A percentile compares a stretch with the other conserved stretches of the same genome.
Evolutionary conservation across 2,888 invertebrate species (phyloP).

Genomic region (Pyralis farinalis): DNA sequence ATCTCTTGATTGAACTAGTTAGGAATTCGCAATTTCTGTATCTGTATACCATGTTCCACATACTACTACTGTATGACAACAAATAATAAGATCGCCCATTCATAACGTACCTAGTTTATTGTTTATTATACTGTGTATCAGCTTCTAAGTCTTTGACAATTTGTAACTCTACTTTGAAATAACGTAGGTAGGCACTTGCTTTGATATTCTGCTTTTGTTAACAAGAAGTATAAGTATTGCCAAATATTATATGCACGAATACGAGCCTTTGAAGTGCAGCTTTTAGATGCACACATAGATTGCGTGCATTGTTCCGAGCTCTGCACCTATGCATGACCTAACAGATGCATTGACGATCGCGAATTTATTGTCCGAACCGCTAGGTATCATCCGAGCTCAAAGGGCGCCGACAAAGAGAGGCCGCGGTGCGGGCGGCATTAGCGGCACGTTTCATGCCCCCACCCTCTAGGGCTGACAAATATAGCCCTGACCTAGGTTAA

Average conservation of each 20-base stretch:
- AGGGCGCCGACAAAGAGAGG: constrained; percentile 76
- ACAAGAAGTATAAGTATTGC: constrained; percentile 17
- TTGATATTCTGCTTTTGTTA: too few species aligned
- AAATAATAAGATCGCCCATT: too few species aligned
- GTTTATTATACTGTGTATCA: too few species aligned
- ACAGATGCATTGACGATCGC: constrained; percentile 15
- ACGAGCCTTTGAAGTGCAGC: neutral
- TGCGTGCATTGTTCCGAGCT: constrained; percentile 4
- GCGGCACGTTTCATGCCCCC: constrained; percentile 71
- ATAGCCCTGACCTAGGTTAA: constrained; percentile 45
- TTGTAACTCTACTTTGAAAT: too few species aligned
- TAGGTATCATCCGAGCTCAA: constrained; percentile 68
- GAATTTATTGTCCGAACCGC: constrained; percentile 28
- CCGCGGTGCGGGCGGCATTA: constrained; percentile 74
- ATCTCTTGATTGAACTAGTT: too few species aligned
- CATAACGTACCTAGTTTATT: too few species aligned
- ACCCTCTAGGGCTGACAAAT: constrained; percentile 53
- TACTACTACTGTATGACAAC: too few species aligned
- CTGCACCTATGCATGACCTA: constrained; percentile 8
- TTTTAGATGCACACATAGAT: constrained; percentile 1
- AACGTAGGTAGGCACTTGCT: too few species aligned
- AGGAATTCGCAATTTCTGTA: too few species aligned
- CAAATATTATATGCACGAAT: neutral
- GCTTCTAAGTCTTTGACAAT: too few species aligned
- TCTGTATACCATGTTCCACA: too few species aligned